phyloP scores from a whole-genome alignment of 2,888 invertebrate species.

The Drosophila kuntzei region DNA sequence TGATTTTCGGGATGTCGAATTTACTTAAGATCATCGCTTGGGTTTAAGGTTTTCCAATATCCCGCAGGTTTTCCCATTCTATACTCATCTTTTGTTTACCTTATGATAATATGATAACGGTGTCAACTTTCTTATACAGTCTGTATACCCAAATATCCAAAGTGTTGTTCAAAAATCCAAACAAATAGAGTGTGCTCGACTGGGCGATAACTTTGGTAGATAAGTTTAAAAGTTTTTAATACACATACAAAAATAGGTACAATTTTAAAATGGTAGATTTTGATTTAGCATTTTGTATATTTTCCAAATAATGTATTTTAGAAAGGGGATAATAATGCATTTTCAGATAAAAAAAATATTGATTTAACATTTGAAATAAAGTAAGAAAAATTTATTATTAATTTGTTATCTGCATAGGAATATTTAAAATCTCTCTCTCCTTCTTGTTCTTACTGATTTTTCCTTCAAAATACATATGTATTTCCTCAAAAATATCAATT shows the following conservation, averaged over 20 bases:
- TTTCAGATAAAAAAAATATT: too few species aligned
- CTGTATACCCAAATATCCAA: too few species aligned
- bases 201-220: too few species aligned
- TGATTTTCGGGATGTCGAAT: background rate
- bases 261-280: too few species aligned
- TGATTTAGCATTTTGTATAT: too few species aligned
- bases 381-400: background rate
- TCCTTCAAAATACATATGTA: background rate
- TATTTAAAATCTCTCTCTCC: background rate
- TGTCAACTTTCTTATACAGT: background rate
- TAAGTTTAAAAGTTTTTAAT: too few species aligned
- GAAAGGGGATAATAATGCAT: too few species aligned
- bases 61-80: background rate
- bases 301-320: too few species aligned
- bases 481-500: background rate
- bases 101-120: background rate
- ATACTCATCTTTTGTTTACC: background rate
- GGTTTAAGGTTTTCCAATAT: background rate
- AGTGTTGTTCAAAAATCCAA: too few species aligned
- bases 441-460: background rate
- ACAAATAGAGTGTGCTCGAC: too few species aligned
- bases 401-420: background rate
- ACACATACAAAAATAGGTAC: too few species aligned
- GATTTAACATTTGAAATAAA: background rate
- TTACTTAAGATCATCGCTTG: background rate